Evolutionary conservation across 1,140 invertebrate genomes (phyloP).

Genomic region (Drosophila kohkoa): DNA sequence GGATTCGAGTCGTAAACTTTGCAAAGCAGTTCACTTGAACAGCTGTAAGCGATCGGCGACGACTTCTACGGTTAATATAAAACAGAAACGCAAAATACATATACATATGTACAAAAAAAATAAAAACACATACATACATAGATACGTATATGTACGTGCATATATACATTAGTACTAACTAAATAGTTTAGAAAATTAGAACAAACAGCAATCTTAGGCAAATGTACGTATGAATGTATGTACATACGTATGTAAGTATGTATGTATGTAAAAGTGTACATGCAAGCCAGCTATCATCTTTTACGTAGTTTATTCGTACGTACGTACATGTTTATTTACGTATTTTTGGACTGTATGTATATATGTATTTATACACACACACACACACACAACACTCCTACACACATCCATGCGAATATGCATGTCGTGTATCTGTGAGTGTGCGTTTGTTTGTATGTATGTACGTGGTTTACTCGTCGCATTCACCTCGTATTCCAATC

Average conservation of each 20-base stretch:
- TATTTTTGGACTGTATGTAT: slow-evolving; percentile 27
- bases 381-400: neutral
- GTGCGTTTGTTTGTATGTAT: slow-evolving; percentile 8
- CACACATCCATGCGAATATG: neutral
- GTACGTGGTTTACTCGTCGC: slow-evolving; percentile 51
- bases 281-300: slow-evolving; percentile 66
- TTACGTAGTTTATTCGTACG: slow-evolving; percentile 73
- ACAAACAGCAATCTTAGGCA: slow-evolving; percentile 5
- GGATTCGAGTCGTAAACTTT: slow-evolving; percentile 69
- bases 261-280: slow-evolving; percentile 18
- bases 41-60: slow-evolving; percentile 77
- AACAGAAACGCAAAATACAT: slow-evolving; percentile 25
- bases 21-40: slow-evolving; percentile 74
- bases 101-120: slow-evolving; percentile 2
- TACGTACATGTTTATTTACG: slow-evolving; percentile 40
- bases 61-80: slow-evolving; percentile 64
- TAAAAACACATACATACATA: slow-evolving; percentile 32
- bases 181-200: slow-evolving; percentile 21
- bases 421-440: slow-evolving; percentile 1
- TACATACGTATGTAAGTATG: slow-evolving; percentile 30
- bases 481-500: slow-evolving; percentile 65
- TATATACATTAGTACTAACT: slow-evolving; percentile 21
- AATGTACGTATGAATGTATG: slow-evolving; percentile 15
- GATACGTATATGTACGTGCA: slow-evolving; percentile 23
- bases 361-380: slow-evolving; percentile 2